Percentiles rank a stretch among this genome's conserved stretches.
Evolutionary conservation across 2,888 invertebrate species (phyloP).

Genomic region (Melangyna quadrimaculata): DNA sequence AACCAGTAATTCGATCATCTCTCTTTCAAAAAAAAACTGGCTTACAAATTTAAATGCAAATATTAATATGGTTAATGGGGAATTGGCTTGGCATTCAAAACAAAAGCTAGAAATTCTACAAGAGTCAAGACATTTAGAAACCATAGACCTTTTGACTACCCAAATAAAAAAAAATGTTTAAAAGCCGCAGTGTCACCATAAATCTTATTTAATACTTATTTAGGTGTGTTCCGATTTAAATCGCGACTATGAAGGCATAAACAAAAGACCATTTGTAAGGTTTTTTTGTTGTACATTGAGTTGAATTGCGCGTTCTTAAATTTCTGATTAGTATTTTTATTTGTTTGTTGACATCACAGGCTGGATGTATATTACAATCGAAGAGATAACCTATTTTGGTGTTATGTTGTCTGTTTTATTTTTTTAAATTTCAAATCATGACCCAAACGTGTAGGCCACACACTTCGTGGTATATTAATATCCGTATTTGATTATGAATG

Average conservation of each 20-base stretch:
- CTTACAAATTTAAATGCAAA: slow-evolving; percentile 25
- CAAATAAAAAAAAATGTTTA: neutral
- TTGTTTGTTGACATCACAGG: slow-evolving; percentile 4
- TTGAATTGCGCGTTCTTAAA: slow-evolving; percentile 17
- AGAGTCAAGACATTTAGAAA: neutral
- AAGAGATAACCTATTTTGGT: slow-evolving; percentile 26
- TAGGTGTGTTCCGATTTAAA: slow-evolving; percentile 23
- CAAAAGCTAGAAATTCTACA: neutral
- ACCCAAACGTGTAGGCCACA: slow-evolving; percentile 46
- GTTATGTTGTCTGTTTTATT: neutral
- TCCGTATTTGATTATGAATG: slow-evolving; percentile 1
- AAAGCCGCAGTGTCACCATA: slow-evolving; percentile 25
- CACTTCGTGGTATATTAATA: neutral
- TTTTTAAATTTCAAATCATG: neutral
- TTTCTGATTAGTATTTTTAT: slow-evolving; percentile 2
- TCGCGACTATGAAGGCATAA: slow-evolving; percentile 15
- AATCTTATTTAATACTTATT: slow-evolving; percentile 36
- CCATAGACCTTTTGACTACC: slow-evolving; percentile 1
- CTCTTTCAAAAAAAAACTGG: neutral
- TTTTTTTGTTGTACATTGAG: neutral
- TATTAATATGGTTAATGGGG: slow-evolving; percentile 19
- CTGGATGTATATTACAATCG: neutral
- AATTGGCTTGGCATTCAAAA: slow-evolving; percentile 1
- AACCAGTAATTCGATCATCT: slow-evolving; percentile 41
- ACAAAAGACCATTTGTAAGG: neutral